Conservation (phyloP, 1,140 invertebrate species). For the Steinernema feltiae region DNA sequence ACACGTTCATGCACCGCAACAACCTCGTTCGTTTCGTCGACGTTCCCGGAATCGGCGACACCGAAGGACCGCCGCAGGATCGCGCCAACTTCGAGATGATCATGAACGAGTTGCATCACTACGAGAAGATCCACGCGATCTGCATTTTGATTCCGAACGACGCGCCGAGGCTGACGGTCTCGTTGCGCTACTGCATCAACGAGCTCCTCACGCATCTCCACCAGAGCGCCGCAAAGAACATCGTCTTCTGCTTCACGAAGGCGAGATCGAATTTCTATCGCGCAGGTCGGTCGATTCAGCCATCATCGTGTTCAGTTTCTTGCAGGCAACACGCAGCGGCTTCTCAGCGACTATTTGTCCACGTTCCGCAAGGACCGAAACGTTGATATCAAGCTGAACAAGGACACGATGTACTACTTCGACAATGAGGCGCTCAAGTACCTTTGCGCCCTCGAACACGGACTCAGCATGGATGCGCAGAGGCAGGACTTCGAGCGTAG, state of each 20-base stretch:
- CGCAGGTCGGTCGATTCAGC: too few relatives aligned
- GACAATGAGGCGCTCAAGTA: constrained; percentile 6
- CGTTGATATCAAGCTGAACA: constrained; percentile 7
- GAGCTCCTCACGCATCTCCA: constrained; percentile 25
- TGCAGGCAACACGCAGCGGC: constrained; percentile 24
- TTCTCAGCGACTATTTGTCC: neutral
- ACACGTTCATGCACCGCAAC: neutral
- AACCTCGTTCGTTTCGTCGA: neutral
- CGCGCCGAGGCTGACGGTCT: neutral
- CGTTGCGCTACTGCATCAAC: neutral
- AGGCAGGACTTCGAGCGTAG: neutral
- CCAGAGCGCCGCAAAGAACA: constrained; percentile 34
- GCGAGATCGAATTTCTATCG: constrained; percentile 30
- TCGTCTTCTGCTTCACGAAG: constrained; percentile 42
- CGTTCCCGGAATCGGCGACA: neutral
- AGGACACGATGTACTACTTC: constrained; percentile 16
- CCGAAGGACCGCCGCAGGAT: neutral
- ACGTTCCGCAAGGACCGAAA: constrained; percentile 19
- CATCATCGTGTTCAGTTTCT: too few relatives aligned
- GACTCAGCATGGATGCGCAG: constrained; percentile 19
- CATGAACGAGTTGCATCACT: neutral
- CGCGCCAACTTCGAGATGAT: neutral
- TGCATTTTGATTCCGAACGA: neutral
- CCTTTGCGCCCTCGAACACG: constrained; percentile 4
- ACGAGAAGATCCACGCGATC: neutral